phyloP scores from a whole-genome alignment of 2,888 invertebrate genomes.

The Nephrotoma flavescens region DNA sequence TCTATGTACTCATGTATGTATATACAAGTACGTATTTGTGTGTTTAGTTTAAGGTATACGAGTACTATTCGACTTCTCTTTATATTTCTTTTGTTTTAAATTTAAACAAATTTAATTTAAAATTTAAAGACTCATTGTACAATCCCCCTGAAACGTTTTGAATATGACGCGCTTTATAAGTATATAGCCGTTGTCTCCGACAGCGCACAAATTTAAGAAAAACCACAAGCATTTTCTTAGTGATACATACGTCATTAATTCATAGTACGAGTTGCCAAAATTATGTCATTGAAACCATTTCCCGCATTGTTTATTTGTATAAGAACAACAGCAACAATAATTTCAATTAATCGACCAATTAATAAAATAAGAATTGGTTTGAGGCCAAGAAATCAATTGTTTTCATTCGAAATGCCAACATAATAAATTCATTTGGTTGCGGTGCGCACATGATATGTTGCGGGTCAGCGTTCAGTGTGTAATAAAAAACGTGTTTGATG shows the following conservation, averaged over 20 bases:
- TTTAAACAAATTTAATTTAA: not conserved
- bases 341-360: not conserved
- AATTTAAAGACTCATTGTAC: too few relatives aligned
- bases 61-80: not conserved
- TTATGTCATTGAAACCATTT: not conserved
- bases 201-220: not conserved
- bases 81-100: not conserved
- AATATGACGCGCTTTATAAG: not conserved
- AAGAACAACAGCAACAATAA: not conserved
- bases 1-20: not conserved
- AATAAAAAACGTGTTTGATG: not conserved
- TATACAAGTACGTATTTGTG: not conserved
- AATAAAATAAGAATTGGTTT: not conserved
- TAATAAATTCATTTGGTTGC: not conserved
- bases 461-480: not conserved
- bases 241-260: not conserved
- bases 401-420: not conserved
- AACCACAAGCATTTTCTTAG: not conserved
- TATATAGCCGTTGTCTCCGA: not conserved
- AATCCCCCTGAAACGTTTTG: too few relatives aligned
- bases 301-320: not conserved
- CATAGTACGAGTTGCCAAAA: not conserved
- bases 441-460: not conserved
- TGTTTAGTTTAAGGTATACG: not conserved
- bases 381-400: not conserved